Percentiles rank a stretch among this genome's conserved stretches.
Conservation (phyloP, 1,140 invertebrate genomes). For the Brachionus rubens region DNA sequence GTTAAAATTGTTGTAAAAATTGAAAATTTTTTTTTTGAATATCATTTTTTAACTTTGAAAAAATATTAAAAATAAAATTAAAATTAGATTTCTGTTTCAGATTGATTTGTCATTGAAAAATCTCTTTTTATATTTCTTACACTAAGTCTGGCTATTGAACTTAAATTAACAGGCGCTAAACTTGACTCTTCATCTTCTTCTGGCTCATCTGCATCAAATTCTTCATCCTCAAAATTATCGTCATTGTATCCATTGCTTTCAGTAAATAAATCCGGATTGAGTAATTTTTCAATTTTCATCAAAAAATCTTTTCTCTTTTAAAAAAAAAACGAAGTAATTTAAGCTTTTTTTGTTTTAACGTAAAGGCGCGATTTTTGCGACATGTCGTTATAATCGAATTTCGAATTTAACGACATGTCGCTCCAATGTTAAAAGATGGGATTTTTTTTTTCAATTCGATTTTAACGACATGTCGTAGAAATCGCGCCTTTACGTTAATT, state of each 20-base stretch:
- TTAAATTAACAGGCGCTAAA: background rate
- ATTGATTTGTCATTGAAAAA: background rate
- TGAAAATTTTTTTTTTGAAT: background rate
- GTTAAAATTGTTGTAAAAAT: too few relatives aligned
- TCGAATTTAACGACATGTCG: too few relatives aligned
- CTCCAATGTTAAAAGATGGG: too few relatives aligned
- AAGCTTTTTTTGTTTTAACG: too few relatives aligned
- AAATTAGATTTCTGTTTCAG: background rate
- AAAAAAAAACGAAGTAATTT: too few relatives aligned
- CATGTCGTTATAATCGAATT: too few relatives aligned
- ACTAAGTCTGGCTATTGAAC: background rate
- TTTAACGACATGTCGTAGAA: too few relatives aligned
- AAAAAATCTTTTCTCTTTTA: conserved; percentile 19
- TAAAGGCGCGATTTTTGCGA: too few relatives aligned
- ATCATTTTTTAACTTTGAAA: background rate
- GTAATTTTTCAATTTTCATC: conserved; percentile 2
- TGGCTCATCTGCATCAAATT: background rate
- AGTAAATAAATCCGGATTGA: conserved; percentile 5
- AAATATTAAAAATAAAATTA: too few relatives aligned
- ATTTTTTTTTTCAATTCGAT: background rate
- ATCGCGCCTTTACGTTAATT: too few relatives aligned
- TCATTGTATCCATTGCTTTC: background rate
- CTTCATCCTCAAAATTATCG: background rate
- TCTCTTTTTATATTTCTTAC: conserved; percentile 28
- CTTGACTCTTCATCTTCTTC: conserved; percentile 9